Evolutionary conservation across 2,113 vertebrate genomes (phyloP), one percentile per base, ranked within the genome.

Genomic region (Pipa parva): DNA sequence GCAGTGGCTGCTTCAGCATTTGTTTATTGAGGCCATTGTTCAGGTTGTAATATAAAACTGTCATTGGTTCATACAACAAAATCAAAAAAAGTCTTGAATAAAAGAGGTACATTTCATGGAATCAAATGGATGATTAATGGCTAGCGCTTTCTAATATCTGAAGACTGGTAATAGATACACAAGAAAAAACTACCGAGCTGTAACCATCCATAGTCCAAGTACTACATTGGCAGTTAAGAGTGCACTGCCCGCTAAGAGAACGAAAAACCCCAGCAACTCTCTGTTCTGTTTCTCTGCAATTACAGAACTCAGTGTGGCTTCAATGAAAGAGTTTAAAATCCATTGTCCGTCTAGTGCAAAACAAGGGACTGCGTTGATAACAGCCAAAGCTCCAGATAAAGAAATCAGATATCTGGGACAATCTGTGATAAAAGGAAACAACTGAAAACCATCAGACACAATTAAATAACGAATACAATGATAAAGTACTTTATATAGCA

Each of bases 151-250:
- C 33, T 36, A 13, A 9, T 36, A 13, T 36, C 15, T 36, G 4
- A 36, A 13, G 33, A 36, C 33, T 36, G 33, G 4, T 17, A 10
- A 42, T 2, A 17, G 13, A 6, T 4, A 15, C 2, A 48, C 18
- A 58, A 37, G 22, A 58, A 3, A 58, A 17, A 31, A 24, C 81
- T 95, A 98, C 75, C 95, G 90, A 0, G 95, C 94, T 7, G 95
- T 98, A 71, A 99, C 94, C 93, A 98, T 92, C 97, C 97, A 99
- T 66, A 99, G 89, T 68, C 97, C 95, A 72, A 99, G 85, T 2
- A 93, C 92, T 71, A 99, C 93, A 9, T 99, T 99, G 76, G 93
- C 92, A n/a, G 93, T 96, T 71, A 99, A 79, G 78, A 99, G 91
- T 20, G 90, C 75, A 73, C 94, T 98, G 80, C 97, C 97, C 29